Evolutionary conservation across 2,113 vertebrate genomes (phyloP).

Genomic region (Plecotus auritus): DNA sequence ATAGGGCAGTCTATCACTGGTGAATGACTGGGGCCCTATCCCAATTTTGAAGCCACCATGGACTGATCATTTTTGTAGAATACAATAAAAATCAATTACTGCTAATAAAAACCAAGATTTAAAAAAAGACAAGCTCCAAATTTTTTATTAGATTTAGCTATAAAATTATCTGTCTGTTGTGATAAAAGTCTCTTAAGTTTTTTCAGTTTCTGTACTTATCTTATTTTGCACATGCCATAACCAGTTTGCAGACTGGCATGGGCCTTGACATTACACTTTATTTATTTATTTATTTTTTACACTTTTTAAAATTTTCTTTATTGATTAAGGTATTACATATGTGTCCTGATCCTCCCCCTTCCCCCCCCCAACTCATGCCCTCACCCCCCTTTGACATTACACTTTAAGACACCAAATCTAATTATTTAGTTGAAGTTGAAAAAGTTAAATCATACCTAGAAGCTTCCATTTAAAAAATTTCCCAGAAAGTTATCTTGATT

Average conservation of each 20-base stretch:
- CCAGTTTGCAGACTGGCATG: background rate
- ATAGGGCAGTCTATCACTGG: background rate
- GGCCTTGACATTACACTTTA: background rate
- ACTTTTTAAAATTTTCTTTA: too few species aligned
- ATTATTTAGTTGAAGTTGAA: conserved; percentile 1
- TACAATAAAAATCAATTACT: background rate
- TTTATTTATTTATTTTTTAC: too few species aligned
- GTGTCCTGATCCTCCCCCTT: too few species aligned
- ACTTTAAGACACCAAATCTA: background rate
- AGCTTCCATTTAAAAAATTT: background rate
- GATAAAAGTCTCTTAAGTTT: background rate
- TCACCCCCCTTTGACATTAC: background rate
- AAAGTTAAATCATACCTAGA: background rate
- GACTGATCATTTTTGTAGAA: background rate
- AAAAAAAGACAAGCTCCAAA: background rate
- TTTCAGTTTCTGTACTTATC: background rate
- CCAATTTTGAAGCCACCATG: background rate
- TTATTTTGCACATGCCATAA: background rate
- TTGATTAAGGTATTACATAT: too few species aligned
- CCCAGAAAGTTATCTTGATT: background rate
- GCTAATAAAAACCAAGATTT: background rate
- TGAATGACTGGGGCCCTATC: background rate
- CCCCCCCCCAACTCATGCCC: too few species aligned
- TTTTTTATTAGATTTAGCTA: background rate
- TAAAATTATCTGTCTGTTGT: background rate